A percentile compares a stretch with the other conserved stretches of the same genome.
Conservation (phyloP, 2,113 vertebrate species). For the Zosterops japonicus region DNA sequence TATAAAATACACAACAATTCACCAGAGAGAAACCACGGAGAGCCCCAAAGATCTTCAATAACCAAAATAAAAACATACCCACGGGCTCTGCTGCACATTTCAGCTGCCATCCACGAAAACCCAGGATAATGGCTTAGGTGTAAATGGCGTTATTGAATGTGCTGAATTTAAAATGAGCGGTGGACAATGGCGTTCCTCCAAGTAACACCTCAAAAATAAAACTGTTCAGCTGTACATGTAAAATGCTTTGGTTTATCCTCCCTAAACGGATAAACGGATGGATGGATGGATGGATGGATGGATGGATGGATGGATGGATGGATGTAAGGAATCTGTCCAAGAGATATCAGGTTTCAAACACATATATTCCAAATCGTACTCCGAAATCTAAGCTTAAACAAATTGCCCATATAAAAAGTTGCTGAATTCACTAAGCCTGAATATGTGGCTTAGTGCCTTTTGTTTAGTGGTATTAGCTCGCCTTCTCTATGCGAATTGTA, state of each 20-base stretch:
- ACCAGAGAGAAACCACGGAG: background rate
- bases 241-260: constrained; percentile 2
- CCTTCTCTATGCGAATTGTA: background rate
- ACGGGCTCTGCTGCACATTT: background rate
- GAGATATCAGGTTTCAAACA: constrained; percentile 24
- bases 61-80: background rate
- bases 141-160: background rate
- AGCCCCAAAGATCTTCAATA: background rate
- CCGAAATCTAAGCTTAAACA: constrained; percentile 51
- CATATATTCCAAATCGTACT: background rate
- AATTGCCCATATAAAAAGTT: constrained; percentile 51
- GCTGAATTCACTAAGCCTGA: constrained; percentile 30
- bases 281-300: background rate
- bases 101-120: constrained; percentile 10
- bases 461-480: constrained; percentile 38
- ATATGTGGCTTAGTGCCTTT: constrained; percentile 49
- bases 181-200: background rate
- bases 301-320: background rate
- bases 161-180: background rate
- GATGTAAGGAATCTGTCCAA: constrained; percentile 26
- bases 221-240: constrained; percentile 18
- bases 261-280: background rate
- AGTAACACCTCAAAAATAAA: constrained; percentile 29
- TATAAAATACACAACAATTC: background rate
- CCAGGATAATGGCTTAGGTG: background rate